Evolutionary conservation across 2,113 vertebrate species (phyloP).

Genomic region (Mugil cephalus): DNA sequence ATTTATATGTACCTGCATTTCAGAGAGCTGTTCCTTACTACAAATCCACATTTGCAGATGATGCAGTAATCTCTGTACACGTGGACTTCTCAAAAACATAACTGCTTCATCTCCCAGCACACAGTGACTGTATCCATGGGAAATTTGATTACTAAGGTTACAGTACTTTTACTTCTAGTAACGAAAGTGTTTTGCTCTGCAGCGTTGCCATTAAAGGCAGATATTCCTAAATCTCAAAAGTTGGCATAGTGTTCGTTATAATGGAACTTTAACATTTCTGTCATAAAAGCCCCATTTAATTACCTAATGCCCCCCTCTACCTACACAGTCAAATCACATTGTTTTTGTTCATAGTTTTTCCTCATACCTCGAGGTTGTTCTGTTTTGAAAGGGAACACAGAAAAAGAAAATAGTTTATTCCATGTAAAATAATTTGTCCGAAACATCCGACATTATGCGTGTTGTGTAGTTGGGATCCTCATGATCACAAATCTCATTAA

Average conservation of each 20-base stretch:
- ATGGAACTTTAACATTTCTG: background rate
- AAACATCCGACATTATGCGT: background rate
- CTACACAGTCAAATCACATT: conserved; percentile 15
- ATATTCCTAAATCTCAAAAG: background rate
- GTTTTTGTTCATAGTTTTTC: background rate
- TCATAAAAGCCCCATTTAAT: conserved; percentile 2
- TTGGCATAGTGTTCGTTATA: conserved; percentile 1
- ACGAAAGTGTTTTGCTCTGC: background rate
- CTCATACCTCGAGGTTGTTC: no score
- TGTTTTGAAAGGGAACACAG: background rate
- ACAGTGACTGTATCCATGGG: background rate
- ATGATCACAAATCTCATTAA: conserved; percentile 55
- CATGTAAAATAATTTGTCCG: conserved; percentile 17
- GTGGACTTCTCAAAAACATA: conserved; percentile 4
- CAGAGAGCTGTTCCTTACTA: background rate
- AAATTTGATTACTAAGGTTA: conserved; percentile 5
- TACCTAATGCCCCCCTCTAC: conserved; percentile 28
- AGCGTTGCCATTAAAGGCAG: no score
- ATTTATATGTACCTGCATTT: conserved; percentile 6
- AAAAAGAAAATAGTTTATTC: background rate
- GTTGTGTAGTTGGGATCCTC: conserved; percentile 29
- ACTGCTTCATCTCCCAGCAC: conserved; percentile 1
- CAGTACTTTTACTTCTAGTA: conserved; percentile 15
- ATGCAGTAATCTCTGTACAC: background rate
- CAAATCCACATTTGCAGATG: conserved; percentile 9